Percentiles rank a stretch among this genome's conserved stretches.
phyloP scores from a whole-genome alignment of 2,797 vertebrate species.

The Prionace glauca region DNA sequence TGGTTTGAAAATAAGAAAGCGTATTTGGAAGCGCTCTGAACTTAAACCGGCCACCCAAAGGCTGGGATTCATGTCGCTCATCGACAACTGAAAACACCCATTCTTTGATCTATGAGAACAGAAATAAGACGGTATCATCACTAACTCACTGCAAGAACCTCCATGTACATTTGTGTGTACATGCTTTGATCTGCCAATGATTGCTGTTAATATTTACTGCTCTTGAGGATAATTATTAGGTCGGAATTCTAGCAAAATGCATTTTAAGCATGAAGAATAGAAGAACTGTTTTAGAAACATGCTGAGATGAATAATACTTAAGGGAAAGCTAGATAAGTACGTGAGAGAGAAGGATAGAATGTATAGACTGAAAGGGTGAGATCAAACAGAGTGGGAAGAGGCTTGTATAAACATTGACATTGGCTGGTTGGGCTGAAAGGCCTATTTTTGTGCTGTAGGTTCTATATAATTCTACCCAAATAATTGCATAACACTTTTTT shows the following conservation, averaged over 20 bases:
- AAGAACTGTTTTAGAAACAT: neutral
- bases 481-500: neutral
- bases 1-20: neutral
- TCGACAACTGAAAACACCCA: neutral
- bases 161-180: neutral
- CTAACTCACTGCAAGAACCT: neutral
- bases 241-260: neutral
- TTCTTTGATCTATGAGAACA: neutral
- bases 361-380: neutral
- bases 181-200: neutral
- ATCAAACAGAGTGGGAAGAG: neutral
- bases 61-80: neutral
- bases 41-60: conserved; percentile 8
- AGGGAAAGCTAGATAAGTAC: neutral
- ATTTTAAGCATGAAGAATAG: neutral
- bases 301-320: neutral
- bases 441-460: neutral
- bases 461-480: neutral
- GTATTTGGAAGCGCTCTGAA: neutral
- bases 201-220: conserved; percentile 11
- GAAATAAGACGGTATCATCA: neutral
- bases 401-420: neutral
- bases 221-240: neutral
- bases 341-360: neutral
- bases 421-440: neutral